These are phyloP conservation scores for Beris morrisii DNA, from an alignment of 2,888 invertebrate species.

Conservation along the genomic window DNA sequence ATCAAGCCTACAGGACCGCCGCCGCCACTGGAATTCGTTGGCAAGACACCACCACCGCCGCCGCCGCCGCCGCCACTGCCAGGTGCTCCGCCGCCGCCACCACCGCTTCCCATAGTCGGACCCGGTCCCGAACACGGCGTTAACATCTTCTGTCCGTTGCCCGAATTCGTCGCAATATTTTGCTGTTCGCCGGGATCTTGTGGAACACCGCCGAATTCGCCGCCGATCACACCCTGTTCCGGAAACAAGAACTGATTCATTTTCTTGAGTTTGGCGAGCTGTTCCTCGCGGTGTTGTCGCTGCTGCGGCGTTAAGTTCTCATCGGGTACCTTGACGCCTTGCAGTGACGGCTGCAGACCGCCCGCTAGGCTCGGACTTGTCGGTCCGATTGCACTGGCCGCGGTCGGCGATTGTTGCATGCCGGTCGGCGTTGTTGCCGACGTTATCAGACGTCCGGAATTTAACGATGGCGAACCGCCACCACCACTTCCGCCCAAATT, in stretches of 20 bases:
- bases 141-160: neutral
- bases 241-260: constrained; percentile 93
- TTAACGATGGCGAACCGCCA: constrained; percentile 36
- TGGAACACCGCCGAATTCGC: neutral
- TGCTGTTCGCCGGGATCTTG: neutral
- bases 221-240: constrained; percentile 60
- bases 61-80: constrained; percentile 4
- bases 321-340: constrained; percentile 88
- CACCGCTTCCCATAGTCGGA: constrained; percentile 16
- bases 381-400: constrained; percentile 44
- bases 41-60: neutral
- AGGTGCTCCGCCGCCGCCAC: neutral
- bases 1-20: constrained; percentile 26
- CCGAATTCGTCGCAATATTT: neutral
- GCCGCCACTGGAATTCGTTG: neutral
- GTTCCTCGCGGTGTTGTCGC: constrained; percentile 89
- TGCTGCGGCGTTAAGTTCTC: constrained; percentile 97
- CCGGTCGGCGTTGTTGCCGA: constrained; percentile 18
- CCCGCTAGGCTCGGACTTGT: constrained; percentile 60
- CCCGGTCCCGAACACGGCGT: constrained; percentile 3
- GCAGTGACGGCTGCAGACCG: constrained; percentile 63
- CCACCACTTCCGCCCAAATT: constrained; percentile 26
- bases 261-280: constrained; percentile 83
- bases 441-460: constrained; percentile 6
- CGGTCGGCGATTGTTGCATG: constrained; percentile 29